Evolutionary conservation across 2,797 vertebrate genomes (phyloP), one percentile per base, ranked within the genome.

Genomic region (Rousettus madagascariensis): DNA sequence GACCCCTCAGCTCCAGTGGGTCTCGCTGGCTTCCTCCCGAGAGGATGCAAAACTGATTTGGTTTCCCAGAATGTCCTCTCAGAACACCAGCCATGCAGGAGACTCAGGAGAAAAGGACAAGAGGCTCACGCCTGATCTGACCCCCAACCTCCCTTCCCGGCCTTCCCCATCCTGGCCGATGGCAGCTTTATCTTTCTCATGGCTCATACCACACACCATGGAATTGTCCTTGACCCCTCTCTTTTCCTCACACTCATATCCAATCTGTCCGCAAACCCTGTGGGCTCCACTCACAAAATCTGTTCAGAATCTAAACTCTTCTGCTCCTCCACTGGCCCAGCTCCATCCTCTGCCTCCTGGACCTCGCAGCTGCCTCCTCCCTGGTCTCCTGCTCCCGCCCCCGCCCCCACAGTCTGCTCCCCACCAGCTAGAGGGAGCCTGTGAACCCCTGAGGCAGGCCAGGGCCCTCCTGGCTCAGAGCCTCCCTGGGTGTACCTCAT

Each of bases 121-220:
- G 51, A 28, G 38, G 8, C 69, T 26, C 65, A 43, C 53, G 69
- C 77, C 55, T 10, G 26, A 8, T 33, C 69, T 43, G 43, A 28
- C 83, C 77, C 20, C n/a, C 46, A 1, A 22, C 83, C 38, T 22
- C 1, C n/a, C 59, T 36, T 65, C n/a, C 19, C 16, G 1, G 0
- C 51, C 2, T 22, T 36, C 20, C 69, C 19, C 28, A 8, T 8
- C 38, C 71, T 19, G 5, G 16, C 15, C 15, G 3, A 0, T 0
- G 3, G 10, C 65, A 49, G 68, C 74, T 17, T 36, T 9, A 1
- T 77, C 53, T 38, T 95, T 65, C 66, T 30, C 6, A 6, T 0
- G 38, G 38, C 49, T 89, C 61, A 33, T 53, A 26, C 19, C 53
- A 20, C 12, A 65, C 57, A 26, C 77, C 33, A 26, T 38, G 30